Evolutionary conservation across 37 sponge, comb jelly and placozoan species (phyloP).

Genomic region (Hexactinellida sp.): DNA sequence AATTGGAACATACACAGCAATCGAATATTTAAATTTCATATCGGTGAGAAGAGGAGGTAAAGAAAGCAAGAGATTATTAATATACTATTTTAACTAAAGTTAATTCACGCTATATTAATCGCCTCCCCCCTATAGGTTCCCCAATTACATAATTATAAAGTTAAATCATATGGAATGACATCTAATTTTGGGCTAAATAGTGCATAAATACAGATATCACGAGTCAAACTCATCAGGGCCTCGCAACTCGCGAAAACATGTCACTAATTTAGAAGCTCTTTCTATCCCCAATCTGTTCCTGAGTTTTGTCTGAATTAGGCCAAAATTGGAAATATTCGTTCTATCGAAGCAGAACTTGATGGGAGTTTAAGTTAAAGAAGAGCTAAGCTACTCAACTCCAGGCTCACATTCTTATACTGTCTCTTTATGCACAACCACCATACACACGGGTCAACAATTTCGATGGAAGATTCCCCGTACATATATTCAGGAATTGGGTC

Average conservation of each 20-base stretch:
- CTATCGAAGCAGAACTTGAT: not conserved
- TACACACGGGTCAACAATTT: not conserved
- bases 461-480: not conserved
- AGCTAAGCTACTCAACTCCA: not conserved
- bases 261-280: not conserved
- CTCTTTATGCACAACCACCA: conserved; percentile 5
- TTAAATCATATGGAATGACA: no score
- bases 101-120: no score
- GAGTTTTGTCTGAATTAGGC: not conserved
- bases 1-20: no score
- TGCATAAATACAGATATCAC: not conserved
- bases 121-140: no score
- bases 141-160: no score
- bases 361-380: not conserved
- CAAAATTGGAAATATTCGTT: not conserved
- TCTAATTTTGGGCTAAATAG: no score
- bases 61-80: no score
- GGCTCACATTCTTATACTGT: conserved; percentile 4
- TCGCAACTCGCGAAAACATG: not conserved
- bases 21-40: no score
- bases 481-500: not conserved
- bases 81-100: no score
- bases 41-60: no score
- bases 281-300: not conserved
- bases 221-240: not conserved